Percentiles rank a stretch among this genome's conserved stretches.
Conservation (phyloP, 2,888 invertebrate genomes). For the Onchidella celtica region DNA sequence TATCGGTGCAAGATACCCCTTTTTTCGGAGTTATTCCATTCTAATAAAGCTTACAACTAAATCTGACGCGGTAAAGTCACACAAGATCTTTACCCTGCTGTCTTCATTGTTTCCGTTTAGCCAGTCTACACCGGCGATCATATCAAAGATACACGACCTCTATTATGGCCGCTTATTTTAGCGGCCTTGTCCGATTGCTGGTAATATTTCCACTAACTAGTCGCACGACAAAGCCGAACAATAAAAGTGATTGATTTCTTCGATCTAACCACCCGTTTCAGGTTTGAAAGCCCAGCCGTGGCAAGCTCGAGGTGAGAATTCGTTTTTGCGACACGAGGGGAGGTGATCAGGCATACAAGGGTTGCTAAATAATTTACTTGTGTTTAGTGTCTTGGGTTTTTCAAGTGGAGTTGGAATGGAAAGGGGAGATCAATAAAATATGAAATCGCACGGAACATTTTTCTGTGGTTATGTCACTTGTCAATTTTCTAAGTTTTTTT, state of each 20-base stretch:
- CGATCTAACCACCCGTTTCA: not conserved
- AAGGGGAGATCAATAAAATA: no score
- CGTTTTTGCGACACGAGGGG: not conserved
- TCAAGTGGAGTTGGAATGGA: no score
- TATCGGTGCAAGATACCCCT: no score
- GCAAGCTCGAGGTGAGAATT: conserved; percentile 19
- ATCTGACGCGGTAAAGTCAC: no score
- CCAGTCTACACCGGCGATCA: no score
- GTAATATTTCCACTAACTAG: conserved; percentile 2
- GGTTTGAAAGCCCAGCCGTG: not conserved
- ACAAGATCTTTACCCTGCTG: no score
- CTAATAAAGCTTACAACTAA: no score
- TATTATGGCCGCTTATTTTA: not conserved
- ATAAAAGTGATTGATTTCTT: conserved; percentile 26
- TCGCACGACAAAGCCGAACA: conserved; percentile 25
- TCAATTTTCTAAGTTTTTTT: no score
- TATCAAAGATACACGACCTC: not conserved
- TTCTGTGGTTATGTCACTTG: no score
- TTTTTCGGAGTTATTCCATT: no score
- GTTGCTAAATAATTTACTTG: conserved; percentile 21
- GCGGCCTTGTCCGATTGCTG: not conserved
- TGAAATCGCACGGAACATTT: no score
- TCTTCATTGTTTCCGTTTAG: no score
- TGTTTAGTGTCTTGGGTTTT: not conserved
- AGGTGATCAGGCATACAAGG: not conserved